Evolutionary conservation across 2,797 vertebrate genomes (phyloP).

Genomic region (Lophius americanus): DNA sequence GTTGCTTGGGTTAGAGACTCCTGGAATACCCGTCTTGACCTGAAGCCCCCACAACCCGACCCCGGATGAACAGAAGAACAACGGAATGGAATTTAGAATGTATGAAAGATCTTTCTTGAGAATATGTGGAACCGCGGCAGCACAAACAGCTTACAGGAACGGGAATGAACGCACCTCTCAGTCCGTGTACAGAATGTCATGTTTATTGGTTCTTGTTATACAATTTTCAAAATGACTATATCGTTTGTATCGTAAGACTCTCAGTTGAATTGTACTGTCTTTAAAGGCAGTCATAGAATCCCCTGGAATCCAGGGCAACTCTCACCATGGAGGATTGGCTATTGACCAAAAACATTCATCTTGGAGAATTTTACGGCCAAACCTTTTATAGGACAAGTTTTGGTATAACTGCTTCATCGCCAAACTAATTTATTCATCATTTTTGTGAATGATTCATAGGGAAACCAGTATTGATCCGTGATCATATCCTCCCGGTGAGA

Average conservation of each 20-base stretch:
- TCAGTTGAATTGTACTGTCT: slow-evolving; percentile 65
- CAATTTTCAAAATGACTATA: slow-evolving; percentile 79
- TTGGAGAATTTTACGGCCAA: slow-evolving; percentile 7
- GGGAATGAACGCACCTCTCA: slow-evolving; percentile 42
- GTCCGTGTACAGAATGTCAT: slow-evolving; percentile 68
- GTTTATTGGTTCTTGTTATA: slow-evolving; percentile 81
- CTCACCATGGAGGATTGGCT: slow-evolving; percentile 47
- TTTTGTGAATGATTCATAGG: slow-evolving; percentile 7
- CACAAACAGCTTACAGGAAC: background rate
- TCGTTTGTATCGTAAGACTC: slow-evolving; percentile 79
- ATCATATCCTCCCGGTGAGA: slow-evolving; percentile 45
- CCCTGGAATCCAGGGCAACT: slow-evolving; percentile 65
- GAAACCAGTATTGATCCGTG: slow-evolving; percentile 3
- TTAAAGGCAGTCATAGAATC: slow-evolving; percentile 67
- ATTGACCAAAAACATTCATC: background rate
- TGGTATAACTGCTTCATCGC: background rate
- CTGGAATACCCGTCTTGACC: no score
- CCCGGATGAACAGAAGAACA: no score
- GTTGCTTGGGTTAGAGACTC: no score
- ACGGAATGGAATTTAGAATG: no score
- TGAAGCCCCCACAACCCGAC: no score
- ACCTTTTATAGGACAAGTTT: slow-evolving; percentile 4
- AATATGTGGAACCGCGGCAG: no score
- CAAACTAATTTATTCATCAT: slow-evolving; percentile 1
- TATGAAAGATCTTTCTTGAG: no score